Base-by-base conservation (phyloP, 2,113 vertebrate species). In the Amazona vittata region DNA sequence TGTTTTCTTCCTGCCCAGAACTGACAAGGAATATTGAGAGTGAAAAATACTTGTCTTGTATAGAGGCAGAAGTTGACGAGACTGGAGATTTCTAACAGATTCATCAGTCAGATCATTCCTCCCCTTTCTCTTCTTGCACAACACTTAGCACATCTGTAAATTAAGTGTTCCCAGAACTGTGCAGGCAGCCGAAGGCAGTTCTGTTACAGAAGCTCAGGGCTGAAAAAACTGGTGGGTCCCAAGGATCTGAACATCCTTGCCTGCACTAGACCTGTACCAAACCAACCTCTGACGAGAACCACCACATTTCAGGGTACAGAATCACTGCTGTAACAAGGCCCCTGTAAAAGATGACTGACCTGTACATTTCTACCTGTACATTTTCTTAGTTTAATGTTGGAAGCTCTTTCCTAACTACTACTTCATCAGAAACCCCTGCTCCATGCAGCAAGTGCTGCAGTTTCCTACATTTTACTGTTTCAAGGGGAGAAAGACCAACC, bases 31-130 rank as follows among this genome's bases (percentile, higher is more conserved):
- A 12, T 35, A 87, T 1, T 68, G 22, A 39, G 69, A 91, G 33
- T 10, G 13, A 91, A 81, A 69, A 62, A 0, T 1, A 11, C 25
- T 9, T 3, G 16, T 77, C 31, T 11, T 0, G 20, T 10, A 37
- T 2, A 65, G 13, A 16, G 19, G 44, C 10, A 53, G 33, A 78
- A 69, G 70, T 63, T 2, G 11, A 35, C 6, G 35, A 55, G 35
- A 65, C 19, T 37, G 19, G 15, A 79, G 53, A 44, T 73, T 80
- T 49, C 28, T 86, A 44, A 49, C 5, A 62, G 31, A 63, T 12
- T 21, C 41, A 28, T 44, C 44, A 37, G 17, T 5, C 6, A 3
- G 44, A 76, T 70, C 16, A 17, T 33, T 57, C 5, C n/a, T 12
- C 2, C 1, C 5, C 17, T 28, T 59, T 67, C 75, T 39, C 25